These are phyloP conservation scores for Pampusana beccarii DNA, from an alignment of 2,113 vertebrate genomes.

Conservation along the genomic window DNA sequence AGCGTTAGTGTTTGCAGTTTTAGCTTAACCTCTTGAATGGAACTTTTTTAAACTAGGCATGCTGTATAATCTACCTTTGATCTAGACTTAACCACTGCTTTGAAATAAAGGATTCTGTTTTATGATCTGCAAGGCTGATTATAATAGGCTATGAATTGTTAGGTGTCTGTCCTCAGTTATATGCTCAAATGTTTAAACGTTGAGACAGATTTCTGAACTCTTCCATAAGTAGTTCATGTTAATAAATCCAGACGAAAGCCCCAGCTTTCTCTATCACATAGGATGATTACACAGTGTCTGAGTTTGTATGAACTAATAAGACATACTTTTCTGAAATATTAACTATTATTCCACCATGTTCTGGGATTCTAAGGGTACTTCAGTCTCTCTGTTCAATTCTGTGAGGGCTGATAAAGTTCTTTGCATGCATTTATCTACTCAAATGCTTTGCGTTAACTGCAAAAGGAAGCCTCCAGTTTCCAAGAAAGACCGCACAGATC, in stretches of 20 bases:
- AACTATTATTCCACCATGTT: neutral
- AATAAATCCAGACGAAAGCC: slow-evolving; percentile 21
- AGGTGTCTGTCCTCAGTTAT: slow-evolving; percentile 1
- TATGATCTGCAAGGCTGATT: neutral
- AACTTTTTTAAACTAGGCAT: neutral
- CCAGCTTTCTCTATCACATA: neutral
- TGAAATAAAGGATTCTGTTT: slow-evolving; percentile 2
- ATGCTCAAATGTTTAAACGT: neutral
- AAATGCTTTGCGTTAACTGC: neutral
- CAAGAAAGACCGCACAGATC: neutral
- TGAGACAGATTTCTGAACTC: neutral
- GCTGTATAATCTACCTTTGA: slow-evolving; percentile 41
- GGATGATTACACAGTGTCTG: neutral
- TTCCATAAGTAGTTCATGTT: neutral
- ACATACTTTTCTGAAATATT: neutral
- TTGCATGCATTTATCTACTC: neutral
- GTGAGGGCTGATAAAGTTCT: neutral
- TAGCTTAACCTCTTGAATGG: neutral
- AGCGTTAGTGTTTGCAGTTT: neutral
- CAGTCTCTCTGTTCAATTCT: neutral
- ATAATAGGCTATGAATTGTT: neutral
- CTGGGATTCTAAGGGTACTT: neutral
- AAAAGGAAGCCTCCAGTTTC: neutral
- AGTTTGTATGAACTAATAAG: neutral
- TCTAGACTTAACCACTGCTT: neutral